Conservation (phyloP, 2,113 vertebrate species). For the Mormoops blainvillei region DNA sequence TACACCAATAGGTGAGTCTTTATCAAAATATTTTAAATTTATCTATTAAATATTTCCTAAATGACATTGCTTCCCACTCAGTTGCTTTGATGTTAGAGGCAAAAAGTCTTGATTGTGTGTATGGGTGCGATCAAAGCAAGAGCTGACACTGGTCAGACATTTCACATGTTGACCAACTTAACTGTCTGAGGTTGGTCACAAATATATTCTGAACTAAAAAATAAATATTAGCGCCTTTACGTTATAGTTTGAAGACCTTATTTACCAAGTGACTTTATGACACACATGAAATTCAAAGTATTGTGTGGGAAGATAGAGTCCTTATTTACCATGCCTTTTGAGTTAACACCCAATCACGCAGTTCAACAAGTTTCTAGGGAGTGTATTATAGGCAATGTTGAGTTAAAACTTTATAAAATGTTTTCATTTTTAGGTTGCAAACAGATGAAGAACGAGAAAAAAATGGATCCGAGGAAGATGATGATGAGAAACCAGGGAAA, state of each 20-base stretch:
- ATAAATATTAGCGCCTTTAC: background rate
- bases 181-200: background rate
- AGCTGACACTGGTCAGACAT: background rate
- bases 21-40: background rate
- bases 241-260: background rate
- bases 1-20: background rate
- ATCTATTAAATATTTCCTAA: background rate
- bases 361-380: background rate
- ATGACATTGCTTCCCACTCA: background rate
- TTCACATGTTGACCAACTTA: background rate
- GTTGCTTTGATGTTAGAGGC: background rate
- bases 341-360: background rate
- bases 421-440: conserved; percentile 84
- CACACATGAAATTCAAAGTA: background rate
- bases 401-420: conserved; percentile 18
- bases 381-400: background rate
- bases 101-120: background rate
- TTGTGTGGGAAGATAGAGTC: background rate
- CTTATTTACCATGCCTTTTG: background rate
- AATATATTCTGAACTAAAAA: background rate
- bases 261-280: background rate
- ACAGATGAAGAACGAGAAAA: conserved; percentile 92
- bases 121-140: background rate
- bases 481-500: conserved; percentile 97
- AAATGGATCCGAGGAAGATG: conserved; percentile 96